These are phyloP conservation scores for Dorcus hopei DNA, from an alignment of 2,888 invertebrate species.

Conservation along the genomic window DNA sequence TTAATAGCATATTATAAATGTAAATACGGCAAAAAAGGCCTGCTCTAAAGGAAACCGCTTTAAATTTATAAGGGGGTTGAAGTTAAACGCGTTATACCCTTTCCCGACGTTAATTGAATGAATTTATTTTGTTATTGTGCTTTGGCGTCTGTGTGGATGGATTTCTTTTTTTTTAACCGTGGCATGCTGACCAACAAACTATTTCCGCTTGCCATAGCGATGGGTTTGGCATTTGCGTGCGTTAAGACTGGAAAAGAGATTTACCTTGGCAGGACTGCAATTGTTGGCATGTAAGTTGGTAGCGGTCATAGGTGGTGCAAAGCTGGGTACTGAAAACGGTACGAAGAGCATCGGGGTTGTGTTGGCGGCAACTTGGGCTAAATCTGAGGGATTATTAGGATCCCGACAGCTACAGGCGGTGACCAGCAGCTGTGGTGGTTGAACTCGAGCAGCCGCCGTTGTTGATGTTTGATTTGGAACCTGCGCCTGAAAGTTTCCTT, in stretches of 20 bases:
- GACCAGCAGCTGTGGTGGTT: slow-evolving; percentile 38
- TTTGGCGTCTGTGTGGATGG: too few relatives aligned
- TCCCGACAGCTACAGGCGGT: slow-evolving; percentile 43
- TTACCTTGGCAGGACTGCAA: slow-evolving; percentile 49
- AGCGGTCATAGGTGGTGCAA: slow-evolving; percentile 47
- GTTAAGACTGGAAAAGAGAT: not conserved
- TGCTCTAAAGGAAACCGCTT: slow-evolving; percentile 4
- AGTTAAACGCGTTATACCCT: too few relatives aligned
- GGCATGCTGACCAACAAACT: slow-evolving; percentile 37
- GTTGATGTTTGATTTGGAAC: slow-evolving; percentile 21
- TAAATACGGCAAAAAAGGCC: slow-evolving; percentile 25
- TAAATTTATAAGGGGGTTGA: too few relatives aligned
- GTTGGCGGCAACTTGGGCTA: slow-evolving; percentile 22
- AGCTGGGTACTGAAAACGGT: slow-evolving; percentile 50
- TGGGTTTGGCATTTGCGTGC: not conserved
- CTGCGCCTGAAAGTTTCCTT: slow-evolving; percentile 29
- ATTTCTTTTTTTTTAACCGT: too few relatives aligned
- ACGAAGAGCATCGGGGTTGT: slow-evolving; percentile 51
- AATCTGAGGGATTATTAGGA: slow-evolving; percentile 27
- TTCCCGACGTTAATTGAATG: too few relatives aligned
- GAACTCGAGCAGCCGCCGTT: slow-evolving; percentile 36
- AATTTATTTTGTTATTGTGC: too few relatives aligned
- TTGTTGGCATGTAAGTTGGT: slow-evolving; percentile 44
- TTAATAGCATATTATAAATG: slow-evolving; percentile 27
- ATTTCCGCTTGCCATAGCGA: slow-evolving; percentile 34